Conservation (phyloP, 2,113 vertebrate species). For the Ameiurus melas region DNA sequence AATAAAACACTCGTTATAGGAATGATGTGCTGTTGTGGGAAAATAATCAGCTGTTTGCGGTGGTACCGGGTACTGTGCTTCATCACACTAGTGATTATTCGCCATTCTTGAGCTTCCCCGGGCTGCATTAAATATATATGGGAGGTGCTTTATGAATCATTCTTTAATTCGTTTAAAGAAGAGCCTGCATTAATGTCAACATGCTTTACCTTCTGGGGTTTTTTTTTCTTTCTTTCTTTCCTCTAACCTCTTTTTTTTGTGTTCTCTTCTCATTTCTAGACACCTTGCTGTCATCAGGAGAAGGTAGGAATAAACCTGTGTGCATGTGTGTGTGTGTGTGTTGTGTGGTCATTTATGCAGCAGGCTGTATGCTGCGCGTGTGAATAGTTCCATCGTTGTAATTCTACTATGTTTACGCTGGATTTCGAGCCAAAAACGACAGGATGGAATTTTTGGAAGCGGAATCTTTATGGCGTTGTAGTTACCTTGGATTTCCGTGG, state of each 20-base stretch:
- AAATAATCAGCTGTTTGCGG: no score
- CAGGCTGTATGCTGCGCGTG: neutral
- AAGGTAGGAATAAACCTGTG: slow-evolving; percentile 66
- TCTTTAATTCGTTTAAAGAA: neutral
- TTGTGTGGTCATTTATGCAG: neutral
- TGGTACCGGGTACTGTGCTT: neutral
- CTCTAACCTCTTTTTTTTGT: neutral
- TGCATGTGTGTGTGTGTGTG: no score
- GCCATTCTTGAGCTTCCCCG: no score
- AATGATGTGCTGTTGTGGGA: no score
- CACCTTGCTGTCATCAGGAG: slow-evolving; percentile 68
- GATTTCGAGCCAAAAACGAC: neutral
- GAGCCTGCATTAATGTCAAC: neutral
- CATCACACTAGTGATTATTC: no score
- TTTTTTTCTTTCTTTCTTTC: neutral
- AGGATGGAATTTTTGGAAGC: neutral
- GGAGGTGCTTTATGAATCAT: neutral
- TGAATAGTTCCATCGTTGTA: neutral
- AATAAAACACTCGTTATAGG: neutral
- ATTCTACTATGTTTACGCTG: neutral
- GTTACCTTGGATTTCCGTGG: neutral
- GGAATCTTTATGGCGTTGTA: neutral
- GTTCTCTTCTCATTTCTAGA: slow-evolving; percentile 56
- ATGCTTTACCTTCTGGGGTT: neutral
- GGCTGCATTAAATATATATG: no score